These are phyloP conservation scores for Zygogramma bicolorata DNA, from an alignment of 2,888 invertebrate species.

Conservation along the genomic window DNA sequence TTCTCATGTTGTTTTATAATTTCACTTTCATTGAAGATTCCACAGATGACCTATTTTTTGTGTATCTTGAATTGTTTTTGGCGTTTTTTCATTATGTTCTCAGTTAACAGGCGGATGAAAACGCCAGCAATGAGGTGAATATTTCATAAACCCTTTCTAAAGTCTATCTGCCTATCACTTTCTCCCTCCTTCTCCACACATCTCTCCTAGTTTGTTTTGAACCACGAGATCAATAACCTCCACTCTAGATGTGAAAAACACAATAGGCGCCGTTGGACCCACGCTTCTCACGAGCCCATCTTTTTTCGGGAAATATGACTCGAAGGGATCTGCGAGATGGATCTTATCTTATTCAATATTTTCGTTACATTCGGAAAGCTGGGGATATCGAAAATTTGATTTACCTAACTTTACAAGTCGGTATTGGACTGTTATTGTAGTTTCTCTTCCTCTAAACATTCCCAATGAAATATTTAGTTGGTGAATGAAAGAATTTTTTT, in stretches of 20 bases:
- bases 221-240: background rate
- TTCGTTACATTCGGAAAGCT: background rate
- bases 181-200: too few relatives aligned
- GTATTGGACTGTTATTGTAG: background rate
- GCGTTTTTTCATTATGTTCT: too few relatives aligned
- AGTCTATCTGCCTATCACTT: too few relatives aligned
- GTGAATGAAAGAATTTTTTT: background rate
- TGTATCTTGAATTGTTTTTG: too few relatives aligned
- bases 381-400: background rate
- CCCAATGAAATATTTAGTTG: background rate
- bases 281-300: background rate
- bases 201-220: background rate
- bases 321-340: background rate
- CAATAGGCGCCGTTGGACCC: background rate
- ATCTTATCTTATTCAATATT: constrained; percentile 7
- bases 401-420: background rate
- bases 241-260: background rate
- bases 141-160: too few relatives aligned
- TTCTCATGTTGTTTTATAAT: too few relatives aligned
- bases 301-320: background rate
- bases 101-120: too few relatives aligned
- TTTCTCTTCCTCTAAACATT: background rate
- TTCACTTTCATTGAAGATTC: too few relatives aligned
- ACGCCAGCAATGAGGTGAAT: too few relatives aligned
- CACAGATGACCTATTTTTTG: too few relatives aligned